phyloP scores from a whole-genome alignment of 2,113 vertebrate species.

The Melanerpes aurifrons region DNA sequence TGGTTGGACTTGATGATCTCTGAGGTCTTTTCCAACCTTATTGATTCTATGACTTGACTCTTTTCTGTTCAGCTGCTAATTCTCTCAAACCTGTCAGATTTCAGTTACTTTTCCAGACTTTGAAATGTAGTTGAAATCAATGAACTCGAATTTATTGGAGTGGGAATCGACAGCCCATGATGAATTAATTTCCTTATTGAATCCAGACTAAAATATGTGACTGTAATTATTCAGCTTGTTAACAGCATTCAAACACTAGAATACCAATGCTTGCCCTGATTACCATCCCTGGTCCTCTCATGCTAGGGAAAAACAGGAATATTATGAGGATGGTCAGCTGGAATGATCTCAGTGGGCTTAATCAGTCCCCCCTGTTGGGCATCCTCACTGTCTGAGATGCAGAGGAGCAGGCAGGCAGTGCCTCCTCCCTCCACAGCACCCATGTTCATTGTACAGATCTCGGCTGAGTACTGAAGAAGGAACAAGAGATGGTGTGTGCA shows the following conservation, averaged over 20 bases:
- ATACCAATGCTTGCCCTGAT: too few relatives aligned
- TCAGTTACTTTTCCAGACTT: background rate
- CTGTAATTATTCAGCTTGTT: background rate
- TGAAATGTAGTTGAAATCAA: background rate
- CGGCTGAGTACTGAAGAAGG: background rate
- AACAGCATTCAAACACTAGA: background rate
- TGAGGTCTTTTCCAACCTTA: too few relatives aligned
- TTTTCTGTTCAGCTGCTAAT: background rate
- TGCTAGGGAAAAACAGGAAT: background rate
- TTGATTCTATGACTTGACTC: too few relatives aligned
- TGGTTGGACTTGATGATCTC: too few relatives aligned
- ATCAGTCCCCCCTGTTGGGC: background rate
- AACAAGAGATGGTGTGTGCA: too few relatives aligned
- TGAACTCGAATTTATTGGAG: background rate
- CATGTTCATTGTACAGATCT: background rate
- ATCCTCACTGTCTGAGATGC: too few relatives aligned
- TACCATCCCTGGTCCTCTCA: background rate
- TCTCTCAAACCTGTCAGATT: background rate
- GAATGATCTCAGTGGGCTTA: rapidly evolving
- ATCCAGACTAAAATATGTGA: background rate
- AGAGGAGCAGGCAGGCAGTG: background rate
- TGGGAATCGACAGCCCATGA: background rate
- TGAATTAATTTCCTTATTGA: background rate
- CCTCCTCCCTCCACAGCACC: background rate
- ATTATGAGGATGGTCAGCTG: too few relatives aligned